These are phyloP conservation scores for Brienomyrus longianalis DNA, from an alignment of 2,113 vertebrate genomes.

Conservation along the genomic window DNA sequence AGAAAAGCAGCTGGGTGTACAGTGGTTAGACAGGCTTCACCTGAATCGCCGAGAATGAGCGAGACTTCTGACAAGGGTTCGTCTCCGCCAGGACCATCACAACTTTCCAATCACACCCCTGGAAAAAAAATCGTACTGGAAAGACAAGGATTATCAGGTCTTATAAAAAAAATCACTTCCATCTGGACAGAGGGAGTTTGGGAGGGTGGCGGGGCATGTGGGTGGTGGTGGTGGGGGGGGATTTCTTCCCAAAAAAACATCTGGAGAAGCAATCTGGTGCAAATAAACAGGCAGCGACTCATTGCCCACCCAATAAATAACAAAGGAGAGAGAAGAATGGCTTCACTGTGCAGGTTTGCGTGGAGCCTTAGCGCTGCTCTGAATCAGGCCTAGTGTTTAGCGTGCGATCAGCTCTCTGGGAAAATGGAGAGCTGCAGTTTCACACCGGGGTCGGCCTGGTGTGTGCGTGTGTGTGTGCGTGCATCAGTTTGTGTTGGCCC, in stretches of 20 bases:
- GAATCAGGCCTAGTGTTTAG: slow-evolving; percentile 29
- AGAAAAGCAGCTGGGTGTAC: background rate
- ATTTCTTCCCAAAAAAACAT: slow-evolving; percentile 59
- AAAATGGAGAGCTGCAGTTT: slow-evolving; percentile 12
- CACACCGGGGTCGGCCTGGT: background rate
- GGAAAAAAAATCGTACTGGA: slow-evolving; percentile 34
- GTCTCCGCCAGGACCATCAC: slow-evolving; percentile 34
- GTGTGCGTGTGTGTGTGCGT: background rate
- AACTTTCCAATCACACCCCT: slow-evolving; percentile 46
- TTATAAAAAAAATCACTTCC: slow-evolving; percentile 61
- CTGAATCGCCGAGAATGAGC: slow-evolving; percentile 31
- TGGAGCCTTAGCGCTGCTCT: slow-evolving; percentile 34
- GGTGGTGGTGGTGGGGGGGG: slow-evolving; percentile 26
- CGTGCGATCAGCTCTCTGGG: slow-evolving; percentile 18
- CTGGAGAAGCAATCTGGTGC: slow-evolving; percentile 69
- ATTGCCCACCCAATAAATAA: slow-evolving; percentile 67
- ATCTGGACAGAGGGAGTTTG: slow-evolving; percentile 51
- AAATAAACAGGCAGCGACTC: slow-evolving; percentile 60
- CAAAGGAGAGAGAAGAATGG: slow-evolving; percentile 41
- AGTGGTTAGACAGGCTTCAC: background rate
- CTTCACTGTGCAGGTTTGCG: slow-evolving; percentile 40
- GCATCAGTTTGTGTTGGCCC: background rate
- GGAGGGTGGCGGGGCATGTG: slow-evolving; percentile 6
- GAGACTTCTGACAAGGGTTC: slow-evolving; percentile 34
- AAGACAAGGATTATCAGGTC: slow-evolving; percentile 48